phyloP scores from a whole-genome alignment of 2,888 invertebrate species.

The Phortica okadai region DNA sequence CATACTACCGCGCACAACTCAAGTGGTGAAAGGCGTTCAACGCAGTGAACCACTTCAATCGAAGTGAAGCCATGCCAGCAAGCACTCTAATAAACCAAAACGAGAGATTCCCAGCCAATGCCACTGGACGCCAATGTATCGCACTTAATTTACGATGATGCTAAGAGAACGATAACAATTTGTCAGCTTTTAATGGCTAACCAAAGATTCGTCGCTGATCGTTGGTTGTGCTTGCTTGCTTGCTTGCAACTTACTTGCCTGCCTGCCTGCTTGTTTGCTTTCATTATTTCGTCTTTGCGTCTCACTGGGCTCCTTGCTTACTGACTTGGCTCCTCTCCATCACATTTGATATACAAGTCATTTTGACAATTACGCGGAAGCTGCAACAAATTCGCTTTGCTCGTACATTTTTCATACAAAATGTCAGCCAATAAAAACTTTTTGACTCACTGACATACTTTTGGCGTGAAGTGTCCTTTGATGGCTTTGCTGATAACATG shows the following conservation, averaged over 20 bases:
- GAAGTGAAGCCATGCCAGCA: background rate
- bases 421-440: constrained; percentile 17
- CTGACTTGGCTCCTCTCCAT: background rate
- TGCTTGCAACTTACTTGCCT: background rate
- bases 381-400: constrained; percentile 2
- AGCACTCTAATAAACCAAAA: background rate
- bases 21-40: constrained; percentile 59
- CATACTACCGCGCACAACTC: background rate
- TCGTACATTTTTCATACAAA: constrained; percentile 6
- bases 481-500: background rate
- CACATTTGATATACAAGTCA: constrained; percentile 1
- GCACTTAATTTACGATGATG: constrained; percentile 29
- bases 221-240: constrained; percentile 9
- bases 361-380: constrained; percentile 28
- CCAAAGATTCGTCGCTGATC: constrained; percentile 56
- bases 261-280: constrained; percentile 9
- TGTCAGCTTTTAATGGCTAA: constrained; percentile 65
- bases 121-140: constrained; percentile 2
- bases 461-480: constrained; percentile 6
- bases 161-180: constrained; percentile 64
- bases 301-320: background rate
- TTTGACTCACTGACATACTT: background rate
- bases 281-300: background rate
- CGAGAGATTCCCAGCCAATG: background rate
- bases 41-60: constrained; percentile 6